Base-by-base conservation (phyloP, 2,797 vertebrate species). In the Bufotes viridis region DNA sequence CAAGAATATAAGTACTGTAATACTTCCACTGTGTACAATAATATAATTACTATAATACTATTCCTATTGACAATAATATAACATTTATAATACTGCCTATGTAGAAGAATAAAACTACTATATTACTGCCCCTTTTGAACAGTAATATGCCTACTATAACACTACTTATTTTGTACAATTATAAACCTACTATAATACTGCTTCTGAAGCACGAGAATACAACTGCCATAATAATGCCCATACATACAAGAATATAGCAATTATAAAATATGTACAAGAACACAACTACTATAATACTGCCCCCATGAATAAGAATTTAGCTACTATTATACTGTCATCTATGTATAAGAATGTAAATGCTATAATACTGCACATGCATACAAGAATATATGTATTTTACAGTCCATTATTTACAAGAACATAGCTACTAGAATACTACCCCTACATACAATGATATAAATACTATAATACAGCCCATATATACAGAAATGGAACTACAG, bases 281-380 rank as follows among this genome's bases (percentile, higher is more conserved):
- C 34, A 72, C 34, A 72, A 72, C 69, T 72, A 72, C 29, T 72
- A 72, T 72, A 72, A 72, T 72, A 72, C 29, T 72, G 14, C 69
- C 9, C 29, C 69, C 34, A 72, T 72, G 24, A 34, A 72, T 24
- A 72, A n/a, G 15, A 67, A 67, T 26, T 24, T 67, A 26, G n/a
- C 22, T 63, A 67, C n/a, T 26, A 67, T 24, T 26, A 67, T 67
- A 67, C 65, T 67, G 65, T 7, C 65, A 2, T 22, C 65, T 63
- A 63, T 63, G 61, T 60, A 60, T 17, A 60, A 60, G 58, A 60
- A 63, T 63, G 20, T 63, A 63, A 63, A 18, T 63, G 20, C 58
- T 60, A 60, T 63, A 63, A 63, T 63, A 63, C 60, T 63, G 7
- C 60, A 20, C 14, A 60, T 60, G 58, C 29, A 34, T 60, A 60